Evolutionary conservation across 2,113 vertebrate species (phyloP).

Genomic region (Oriolus oriolus): DNA sequence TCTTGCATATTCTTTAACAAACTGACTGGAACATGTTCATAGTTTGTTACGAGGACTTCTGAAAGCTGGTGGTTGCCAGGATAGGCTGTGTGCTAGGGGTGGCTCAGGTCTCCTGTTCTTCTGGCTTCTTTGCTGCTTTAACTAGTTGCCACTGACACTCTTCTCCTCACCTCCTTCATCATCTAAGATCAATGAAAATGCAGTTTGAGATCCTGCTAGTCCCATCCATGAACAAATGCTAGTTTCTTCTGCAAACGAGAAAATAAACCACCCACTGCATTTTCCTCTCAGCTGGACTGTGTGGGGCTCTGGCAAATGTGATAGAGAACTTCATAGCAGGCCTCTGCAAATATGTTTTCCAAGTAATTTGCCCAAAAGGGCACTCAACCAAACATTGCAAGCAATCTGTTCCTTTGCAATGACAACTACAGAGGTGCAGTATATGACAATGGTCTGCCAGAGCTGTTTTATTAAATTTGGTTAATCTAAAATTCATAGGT

Average conservation of each 20-base stretch:
- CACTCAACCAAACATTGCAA: not conserved
- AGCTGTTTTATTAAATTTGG: not conserved
- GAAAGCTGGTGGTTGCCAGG: not conserved
- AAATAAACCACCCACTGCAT: not conserved
- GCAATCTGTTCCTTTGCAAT: not conserved
- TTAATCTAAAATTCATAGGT: not conserved
- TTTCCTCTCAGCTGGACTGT: not conserved
- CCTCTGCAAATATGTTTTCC: not conserved
- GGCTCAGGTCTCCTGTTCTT: not conserved
- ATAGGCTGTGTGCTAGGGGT: not conserved
- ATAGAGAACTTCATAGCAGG: not conserved
- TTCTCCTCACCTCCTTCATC: not conserved
- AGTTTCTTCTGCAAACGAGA: not conserved
- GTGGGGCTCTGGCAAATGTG: not conserved
- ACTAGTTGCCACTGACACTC: not conserved
- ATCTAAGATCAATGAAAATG: not conserved
- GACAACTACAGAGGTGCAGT: fast-evolving
- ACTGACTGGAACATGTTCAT: not conserved
- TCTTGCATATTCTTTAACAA: not conserved
- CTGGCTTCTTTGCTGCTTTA: not conserved
- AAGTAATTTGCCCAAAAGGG: not conserved
- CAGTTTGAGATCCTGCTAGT: not conserved
- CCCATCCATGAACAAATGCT: not conserved
- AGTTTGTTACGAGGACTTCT: not conserved
- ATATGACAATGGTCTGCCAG: not conserved